Evolutionary conservation across 2,888 invertebrate species (phyloP).

Genomic region (Macrosiphum euphorbiae): DNA sequence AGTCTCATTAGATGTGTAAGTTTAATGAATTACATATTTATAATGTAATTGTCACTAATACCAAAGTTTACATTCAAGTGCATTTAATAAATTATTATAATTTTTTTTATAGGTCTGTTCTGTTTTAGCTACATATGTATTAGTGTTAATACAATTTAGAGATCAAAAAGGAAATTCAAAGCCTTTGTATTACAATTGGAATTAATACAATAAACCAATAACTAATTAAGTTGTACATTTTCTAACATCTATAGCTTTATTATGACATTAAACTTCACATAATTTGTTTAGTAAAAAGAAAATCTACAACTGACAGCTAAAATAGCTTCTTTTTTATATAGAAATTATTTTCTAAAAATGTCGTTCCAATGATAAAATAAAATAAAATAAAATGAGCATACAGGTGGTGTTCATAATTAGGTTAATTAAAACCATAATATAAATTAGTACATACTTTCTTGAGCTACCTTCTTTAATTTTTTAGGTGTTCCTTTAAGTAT

Average conservation of each 20-base stretch:
- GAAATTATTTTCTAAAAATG: neutral
- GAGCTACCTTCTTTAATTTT: neutral
- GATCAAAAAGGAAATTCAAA: conserved; percentile 41
- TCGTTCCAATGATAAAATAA: neutral
- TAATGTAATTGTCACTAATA: neutral
- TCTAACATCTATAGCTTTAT: neutral
- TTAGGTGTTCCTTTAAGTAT: neutral
- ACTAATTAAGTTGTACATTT: neutral
- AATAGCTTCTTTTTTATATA: neutral
- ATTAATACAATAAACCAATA: neutral
- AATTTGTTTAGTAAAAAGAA: neutral
- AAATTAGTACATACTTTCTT: neutral
- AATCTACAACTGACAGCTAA: neutral
- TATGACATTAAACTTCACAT: neutral
- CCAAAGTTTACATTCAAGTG: neutral
- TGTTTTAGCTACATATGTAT: conserved; percentile 3
- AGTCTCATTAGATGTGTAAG: conserved; percentile 19
- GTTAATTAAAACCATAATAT: neutral
- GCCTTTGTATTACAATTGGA: conserved; percentile 29
- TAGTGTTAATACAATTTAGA: conserved; percentile 40
- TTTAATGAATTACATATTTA: neutral
- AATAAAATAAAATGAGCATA: neutral
- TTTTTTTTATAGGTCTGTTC: conserved; percentile 16
- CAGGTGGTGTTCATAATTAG: neutral
- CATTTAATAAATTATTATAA: neutral